These are phyloP conservation scores for Stenchaetothrips biformis DNA, from an alignment of 2,888 invertebrate genomes.

Conservation along the genomic window DNA sequence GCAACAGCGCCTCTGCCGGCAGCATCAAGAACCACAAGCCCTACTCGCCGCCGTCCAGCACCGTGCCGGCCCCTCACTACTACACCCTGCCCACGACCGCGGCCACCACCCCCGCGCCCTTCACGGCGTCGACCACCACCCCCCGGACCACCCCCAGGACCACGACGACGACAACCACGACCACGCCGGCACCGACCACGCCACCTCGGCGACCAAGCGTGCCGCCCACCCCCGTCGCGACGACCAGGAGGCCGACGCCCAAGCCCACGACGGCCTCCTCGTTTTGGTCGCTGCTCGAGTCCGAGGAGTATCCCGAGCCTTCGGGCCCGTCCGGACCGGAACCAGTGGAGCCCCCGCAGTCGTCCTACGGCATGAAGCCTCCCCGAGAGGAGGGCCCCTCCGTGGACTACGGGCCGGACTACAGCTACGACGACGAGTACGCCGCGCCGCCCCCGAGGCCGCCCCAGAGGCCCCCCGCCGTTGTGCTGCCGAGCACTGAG, in stretches of 20 bases:
- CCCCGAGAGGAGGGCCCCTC: slow-evolving; percentile 1
- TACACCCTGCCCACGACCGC: slow-evolving; percentile 40
- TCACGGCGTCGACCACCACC: slow-evolving; percentile 33
- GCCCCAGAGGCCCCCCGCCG: not conserved
- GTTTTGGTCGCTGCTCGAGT: not conserved
- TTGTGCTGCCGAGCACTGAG: not conserved
- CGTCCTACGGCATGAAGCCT: not conserved
- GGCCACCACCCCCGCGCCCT: slow-evolving; percentile 42
- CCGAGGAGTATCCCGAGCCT: slow-evolving; percentile 1
- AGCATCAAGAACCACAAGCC: slow-evolving; percentile 37
- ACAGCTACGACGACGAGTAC: slow-evolving; percentile 14
- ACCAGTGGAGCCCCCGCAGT: not conserved
- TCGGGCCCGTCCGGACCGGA: not conserved
- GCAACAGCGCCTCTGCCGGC: slow-evolving; percentile 39
- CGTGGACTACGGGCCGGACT: slow-evolving; percentile 6
- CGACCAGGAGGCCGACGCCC: not conserved
- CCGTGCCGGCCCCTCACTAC: slow-evolving; percentile 27
- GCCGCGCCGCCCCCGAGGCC: not conserved
- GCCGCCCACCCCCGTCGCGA: no score
- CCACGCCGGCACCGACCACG: slow-evolving; percentile 37
- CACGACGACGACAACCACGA: slow-evolving; percentile 36
- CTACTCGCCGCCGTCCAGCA: slow-evolving; percentile 37
- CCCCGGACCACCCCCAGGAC: slow-evolving; percentile 36
- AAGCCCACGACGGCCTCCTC: slow-evolving; percentile 10
- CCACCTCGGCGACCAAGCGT: slow-evolving; percentile 12